Base-by-base conservation (phyloP, 1,140 invertebrate genomes). In the Coenobita brevimanus region DNA sequence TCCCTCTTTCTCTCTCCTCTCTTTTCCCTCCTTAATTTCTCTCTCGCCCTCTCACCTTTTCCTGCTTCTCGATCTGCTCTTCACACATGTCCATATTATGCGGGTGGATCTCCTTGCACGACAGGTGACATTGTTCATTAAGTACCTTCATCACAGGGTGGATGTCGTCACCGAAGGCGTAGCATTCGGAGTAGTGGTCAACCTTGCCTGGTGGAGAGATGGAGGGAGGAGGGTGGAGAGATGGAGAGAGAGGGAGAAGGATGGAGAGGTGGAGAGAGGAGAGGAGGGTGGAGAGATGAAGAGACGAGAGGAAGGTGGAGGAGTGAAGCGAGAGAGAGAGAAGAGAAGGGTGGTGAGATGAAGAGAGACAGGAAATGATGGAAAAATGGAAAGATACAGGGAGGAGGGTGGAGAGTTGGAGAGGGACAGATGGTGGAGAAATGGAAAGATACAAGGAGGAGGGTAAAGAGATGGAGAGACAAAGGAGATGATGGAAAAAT, bases 41-140 rank as follows among this genome's bases (percentile, higher is more conserved):
- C 73, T 76, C 33, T 46, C 38, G 8, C 41, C n/a, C 33, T 3
- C 81, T 60, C 50, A 88, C 91, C 90, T 91, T 91, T 33, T 91
- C 91, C 57, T 91, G 91, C 81, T 91, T 91, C 27, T 91, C 91
- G 71, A 91, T 91, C 83, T 91, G 91, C 43, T 91, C 91, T 62
- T 91, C 91, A 73, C 89, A 89, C 83, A 91, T 90, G 71, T 91
- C 91, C 84, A 91, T 90, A 80, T 90, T 91, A 78, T 90, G 90
- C 30, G 88, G 87, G 30, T 90, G 89, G 33, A 91, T 90, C 46
- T 91, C 91, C 86, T 91, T 91, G 41, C 84, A 79, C n/a, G 91
- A 91, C 43, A 90, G 81, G 69, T 91, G 85, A 33, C 88, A 69
- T 81, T 91, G 89, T 43, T 91, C 91, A 69, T 91, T 90, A 17